Percentiles rank a stretch among this genome's conserved stretches.
Evolutionary conservation across 2,888 invertebrate genomes (phyloP).

Genomic region (Trachelus stipa): DNA sequence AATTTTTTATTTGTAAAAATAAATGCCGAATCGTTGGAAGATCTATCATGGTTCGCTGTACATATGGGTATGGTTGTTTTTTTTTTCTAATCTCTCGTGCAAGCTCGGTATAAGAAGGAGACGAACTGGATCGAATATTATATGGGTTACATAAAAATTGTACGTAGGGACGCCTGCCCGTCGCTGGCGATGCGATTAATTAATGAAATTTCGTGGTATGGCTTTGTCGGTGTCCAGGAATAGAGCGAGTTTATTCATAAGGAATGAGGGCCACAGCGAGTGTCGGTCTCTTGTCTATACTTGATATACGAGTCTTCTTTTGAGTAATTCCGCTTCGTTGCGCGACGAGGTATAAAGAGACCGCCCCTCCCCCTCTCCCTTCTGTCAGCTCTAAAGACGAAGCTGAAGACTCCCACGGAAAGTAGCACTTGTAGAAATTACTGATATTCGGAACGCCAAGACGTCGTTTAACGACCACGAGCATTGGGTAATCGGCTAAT

Average conservation of each 20-base stretch:
- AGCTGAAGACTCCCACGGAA: constrained; percentile 7
- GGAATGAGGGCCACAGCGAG: constrained; percentile 9
- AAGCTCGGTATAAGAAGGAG: background rate
- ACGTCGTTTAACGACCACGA: background rate
- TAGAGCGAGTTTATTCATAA: constrained; percentile 1
- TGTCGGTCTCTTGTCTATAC: constrained; percentile 52
- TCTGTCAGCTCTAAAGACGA: background rate
- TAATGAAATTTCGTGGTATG: background rate
- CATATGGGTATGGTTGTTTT: background rate
- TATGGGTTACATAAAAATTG: background rate
- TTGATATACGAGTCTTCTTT: constrained; percentile 56
- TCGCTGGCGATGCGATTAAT: background rate
- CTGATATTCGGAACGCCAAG: constrained; percentile 6
- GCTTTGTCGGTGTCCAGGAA: constrained; percentile 10
- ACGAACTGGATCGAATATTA: background rate
- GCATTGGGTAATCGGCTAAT: background rate
- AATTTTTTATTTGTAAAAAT: background rate
- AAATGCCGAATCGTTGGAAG: background rate
- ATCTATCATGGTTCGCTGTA: background rate
- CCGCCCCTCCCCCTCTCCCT: constrained; percentile 20
- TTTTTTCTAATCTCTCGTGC: background rate
- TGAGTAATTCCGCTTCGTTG: constrained; percentile 61
- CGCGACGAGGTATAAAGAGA: constrained; percentile 45
- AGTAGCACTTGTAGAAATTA: background rate
- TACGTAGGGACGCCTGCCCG: background rate